phyloP scores from a whole-genome alignment of 2,113 vertebrate species.

The Emydocephalus ijimae region DNA sequence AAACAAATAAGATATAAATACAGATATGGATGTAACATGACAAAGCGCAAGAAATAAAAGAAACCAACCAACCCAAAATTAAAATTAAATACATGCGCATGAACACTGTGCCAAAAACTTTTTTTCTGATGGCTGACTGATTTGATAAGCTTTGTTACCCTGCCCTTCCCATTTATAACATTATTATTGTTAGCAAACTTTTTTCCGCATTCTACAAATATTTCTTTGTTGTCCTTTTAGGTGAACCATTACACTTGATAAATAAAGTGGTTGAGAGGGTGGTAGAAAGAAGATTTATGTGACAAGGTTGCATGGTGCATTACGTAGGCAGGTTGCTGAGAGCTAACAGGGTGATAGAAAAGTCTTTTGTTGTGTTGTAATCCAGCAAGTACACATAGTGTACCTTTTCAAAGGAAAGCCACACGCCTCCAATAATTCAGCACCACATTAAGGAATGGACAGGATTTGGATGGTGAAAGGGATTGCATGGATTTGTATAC shows the following conservation, averaged over 20 bases:
- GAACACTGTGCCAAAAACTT: slow-evolving; percentile 72
- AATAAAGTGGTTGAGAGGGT: slow-evolving; percentile 66
- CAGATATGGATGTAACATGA: slow-evolving; percentile 86
- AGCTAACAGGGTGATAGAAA: slow-evolving; percentile 67
- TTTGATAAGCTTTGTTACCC: slow-evolving; percentile 45
- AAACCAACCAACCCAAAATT: slow-evolving; percentile 22
- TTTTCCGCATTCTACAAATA: slow-evolving; percentile 65
- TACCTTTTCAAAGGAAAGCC: slow-evolving; percentile 65
- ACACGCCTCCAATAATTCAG: slow-evolving; percentile 66
- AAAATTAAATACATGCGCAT: slow-evolving; percentile 77
- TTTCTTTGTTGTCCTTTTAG: slow-evolving; percentile 65
- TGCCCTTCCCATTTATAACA: slow-evolving; percentile 66
- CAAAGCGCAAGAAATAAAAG: slow-evolving; percentile 62
- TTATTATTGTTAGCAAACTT: slow-evolving; percentile 67
- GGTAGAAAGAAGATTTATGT: slow-evolving; percentile 59
- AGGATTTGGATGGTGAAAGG: slow-evolving; percentile 57
- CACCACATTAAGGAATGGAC: slow-evolving; percentile 69
- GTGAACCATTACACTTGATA: slow-evolving; percentile 65
- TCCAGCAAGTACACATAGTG: slow-evolving; percentile 68
- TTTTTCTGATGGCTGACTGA: slow-evolving; percentile 56
- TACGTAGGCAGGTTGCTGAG: slow-evolving; percentile 60
- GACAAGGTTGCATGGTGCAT: slow-evolving; percentile 60
- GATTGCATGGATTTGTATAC: slow-evolving; percentile 34
- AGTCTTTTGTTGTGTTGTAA: slow-evolving; percentile 60
- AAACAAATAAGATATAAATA: slow-evolving; percentile 93